Base-by-base conservation (phyloP, 1,140 invertebrate species). In the Neelides sp. region DNA sequence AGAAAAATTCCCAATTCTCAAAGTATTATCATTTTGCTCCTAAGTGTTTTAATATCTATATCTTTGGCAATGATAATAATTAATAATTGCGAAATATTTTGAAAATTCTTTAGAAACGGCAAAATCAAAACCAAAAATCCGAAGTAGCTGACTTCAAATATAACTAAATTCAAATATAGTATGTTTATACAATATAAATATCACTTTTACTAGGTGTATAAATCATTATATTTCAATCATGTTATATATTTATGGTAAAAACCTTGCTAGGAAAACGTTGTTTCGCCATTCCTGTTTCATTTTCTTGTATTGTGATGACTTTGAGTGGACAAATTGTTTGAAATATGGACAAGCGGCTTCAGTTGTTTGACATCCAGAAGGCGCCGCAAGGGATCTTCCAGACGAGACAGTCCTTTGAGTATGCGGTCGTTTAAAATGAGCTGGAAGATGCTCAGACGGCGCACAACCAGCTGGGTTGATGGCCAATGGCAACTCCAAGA, bases 281-380 rank as follows among this genome's bases (percentile, higher is more conserved):
- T 92, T 93, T 48, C 89, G 77, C 93, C 95, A 98, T 68, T 99
- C 96, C 61, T 83, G 83, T 71, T 97, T 98, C 86, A 99, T 94
- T 68, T 95, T 91, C 64, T 93, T 88, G 71, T 98, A 99, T 71
- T 98, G 94, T 27, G 89, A 92, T 57, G 89, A 93, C 70, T 97
- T 97, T 40, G 90, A 95, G 71, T 96, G 91, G 27, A 94, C 89
- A 74, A 96, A 96, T 68, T 96, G 91, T 67, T 97, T 96, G 50
- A 84, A 85, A 66, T 97, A 95, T 1, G 91, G 89, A 63, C 88
- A 89, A 20, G 83, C 79, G 30, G 81, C 76, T 64, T 90, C 83
- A n/a, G 77, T 63, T 39, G 42, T 58, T 0, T 51, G 43, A 17
- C 35, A 54, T 26, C 57, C 68, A 4, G 74, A 72, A 24, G 73